Conservation (phyloP, 2,888 invertebrate genomes). For the Carpatolechia fugitivella region DNA sequence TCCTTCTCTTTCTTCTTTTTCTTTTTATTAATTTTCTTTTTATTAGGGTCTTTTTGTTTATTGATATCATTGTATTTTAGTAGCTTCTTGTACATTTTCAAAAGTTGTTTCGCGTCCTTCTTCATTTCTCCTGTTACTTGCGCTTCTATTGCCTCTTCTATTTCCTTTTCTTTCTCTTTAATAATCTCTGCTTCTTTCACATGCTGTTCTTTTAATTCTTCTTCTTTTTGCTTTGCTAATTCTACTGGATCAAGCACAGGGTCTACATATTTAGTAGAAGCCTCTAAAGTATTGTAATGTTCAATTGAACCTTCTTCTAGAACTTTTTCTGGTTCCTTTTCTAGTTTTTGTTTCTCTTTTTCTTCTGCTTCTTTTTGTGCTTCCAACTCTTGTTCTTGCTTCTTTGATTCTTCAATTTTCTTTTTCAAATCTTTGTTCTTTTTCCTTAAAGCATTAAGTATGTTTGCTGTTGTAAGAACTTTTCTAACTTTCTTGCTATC, state of each 20-base stretch:
- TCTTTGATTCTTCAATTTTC: conserved; percentile 52
- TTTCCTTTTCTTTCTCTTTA: conserved; percentile 21
- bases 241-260: conserved; percentile 40
- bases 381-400: conserved; percentile 22
- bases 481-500: conserved; percentile 80
- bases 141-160: conserved; percentile 23
- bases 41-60: conserved; percentile 46
- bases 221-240: conserved; percentile 16
- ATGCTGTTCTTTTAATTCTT: conserved; percentile 20
- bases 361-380: conserved; percentile 22
- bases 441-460: conserved; percentile 80
- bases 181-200: conserved; percentile 19
- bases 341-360: neutral
- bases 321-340: conserved; percentile 23
- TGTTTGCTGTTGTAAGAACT: conserved; percentile 75
- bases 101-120: conserved; percentile 64
- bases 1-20: conserved; percentile 33
- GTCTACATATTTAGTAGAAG: conserved; percentile 58
- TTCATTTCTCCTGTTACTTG: conserved; percentile 48
- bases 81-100: conserved; percentile 71
- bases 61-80: conserved; percentile 63
- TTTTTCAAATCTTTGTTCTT: conserved; percentile 74
- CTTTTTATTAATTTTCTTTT: conserved; percentile 57
- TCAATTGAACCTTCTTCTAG: conserved; percentile 74
- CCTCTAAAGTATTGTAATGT: conserved; percentile 72